Evolutionary conservation across 2,113 vertebrate genomes (phyloP), one percentile per base, ranked within the genome.

Genomic region (Meleagris gallopavo): DNA sequence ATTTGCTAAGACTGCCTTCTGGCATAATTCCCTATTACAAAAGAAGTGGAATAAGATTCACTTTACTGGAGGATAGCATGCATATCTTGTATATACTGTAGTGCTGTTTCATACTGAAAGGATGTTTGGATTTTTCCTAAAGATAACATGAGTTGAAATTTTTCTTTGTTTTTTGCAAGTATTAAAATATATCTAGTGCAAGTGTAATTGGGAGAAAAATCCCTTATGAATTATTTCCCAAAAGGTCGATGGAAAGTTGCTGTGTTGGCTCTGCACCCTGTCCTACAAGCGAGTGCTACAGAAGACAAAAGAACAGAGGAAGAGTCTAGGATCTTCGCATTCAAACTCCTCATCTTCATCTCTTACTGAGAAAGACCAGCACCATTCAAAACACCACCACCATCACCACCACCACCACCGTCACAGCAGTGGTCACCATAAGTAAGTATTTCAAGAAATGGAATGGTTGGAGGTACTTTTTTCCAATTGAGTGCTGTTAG

Each of bases 221-320:
- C 13, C 10, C 24, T 66, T 92, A 5, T 55, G 67, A 76, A 78
- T 96, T 74, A 61, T 97, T 96, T 97, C 75, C 95, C 95, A 60
- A 96, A 95, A 99, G 99, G 99, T 99, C 97, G 99, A 99, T 87
- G 99, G 99, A 17, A 99, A 99, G 88, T 97, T 99, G 60, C 95
- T 99, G 90, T 99, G 99, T 97, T 99, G 99, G 99, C 98, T 99
- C 55, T 99, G 99, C 96, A 99, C 99, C 0, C 98, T 99, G 86
- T 99, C 99, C 32, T 99, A 99, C 95, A 99, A 99, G 66, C 98
- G 99, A 45, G 99, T 99, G 85, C 98, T 99, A 76, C 99, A 99
- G 97, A 99, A 99, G 98, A 99, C 99, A 54, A 99, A 99, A 97
- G 99, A 99, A 86, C 99, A 99, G 91, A 98, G 99, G 94, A 99